Conservation (phyloP, 2,113 vertebrate species). For the Pelvicachromis taeniatus region DNA sequence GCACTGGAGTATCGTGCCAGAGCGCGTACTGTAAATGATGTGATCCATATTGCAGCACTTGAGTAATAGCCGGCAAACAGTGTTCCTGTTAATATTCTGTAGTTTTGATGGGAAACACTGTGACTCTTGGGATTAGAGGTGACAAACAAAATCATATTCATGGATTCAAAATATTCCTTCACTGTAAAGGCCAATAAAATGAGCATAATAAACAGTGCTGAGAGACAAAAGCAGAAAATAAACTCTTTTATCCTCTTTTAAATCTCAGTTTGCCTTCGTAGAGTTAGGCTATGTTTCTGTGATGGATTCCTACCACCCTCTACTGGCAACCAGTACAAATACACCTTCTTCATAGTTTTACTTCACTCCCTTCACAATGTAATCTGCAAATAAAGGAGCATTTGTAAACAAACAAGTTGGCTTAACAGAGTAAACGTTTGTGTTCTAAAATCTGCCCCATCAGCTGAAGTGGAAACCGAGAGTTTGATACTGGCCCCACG, state of each 20-base stretch:
- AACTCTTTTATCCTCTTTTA: not conserved
- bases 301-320: slow-evolving; percentile 31
- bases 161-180: slow-evolving; percentile 20
- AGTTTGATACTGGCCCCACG: slow-evolving; percentile 31
- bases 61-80: not conserved
- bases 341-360: not conserved
- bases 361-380: not conserved
- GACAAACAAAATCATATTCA: slow-evolving; percentile 12
- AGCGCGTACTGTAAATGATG: slow-evolving; percentile 53
- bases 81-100: slow-evolving; percentile 29
- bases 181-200: not conserved
- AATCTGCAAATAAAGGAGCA: not conserved
- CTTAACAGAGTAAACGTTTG: not conserved
- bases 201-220: not conserved
- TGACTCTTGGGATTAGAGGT: not conserved
- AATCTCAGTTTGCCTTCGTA: not conserved
- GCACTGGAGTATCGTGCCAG: slow-evolving; percentile 33
- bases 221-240: not conserved
- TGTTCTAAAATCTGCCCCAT: not conserved
- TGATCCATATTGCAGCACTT: slow-evolving; percentile 24
- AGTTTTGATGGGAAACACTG: slow-evolving; percentile 25
- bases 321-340: slow-evolving; percentile 11
- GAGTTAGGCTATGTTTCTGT: not conserved
- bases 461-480: not conserved
- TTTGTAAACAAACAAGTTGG: not conserved